A percentile compares a stretch with the other conserved stretches of the same genome.
Evolutionary conservation across 2,113 vertebrate genomes (phyloP).

Genomic region (Corythornis madagascariensis): DNA sequence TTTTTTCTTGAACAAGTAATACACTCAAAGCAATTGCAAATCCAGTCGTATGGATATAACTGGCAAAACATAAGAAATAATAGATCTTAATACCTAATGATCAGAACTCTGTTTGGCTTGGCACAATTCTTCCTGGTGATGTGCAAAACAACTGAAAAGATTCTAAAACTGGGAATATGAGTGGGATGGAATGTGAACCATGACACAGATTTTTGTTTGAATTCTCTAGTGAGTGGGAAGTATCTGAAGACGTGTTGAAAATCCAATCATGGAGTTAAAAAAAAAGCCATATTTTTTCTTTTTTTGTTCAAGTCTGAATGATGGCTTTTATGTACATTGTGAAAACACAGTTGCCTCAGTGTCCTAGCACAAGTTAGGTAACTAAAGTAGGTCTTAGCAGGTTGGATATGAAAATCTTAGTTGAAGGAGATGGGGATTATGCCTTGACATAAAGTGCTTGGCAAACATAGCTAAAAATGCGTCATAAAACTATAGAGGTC

Average conservation of each 20-base stretch:
- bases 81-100: background rate
- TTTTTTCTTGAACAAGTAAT: background rate
- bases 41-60: background rate
- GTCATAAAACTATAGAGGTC: background rate
- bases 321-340: background rate
- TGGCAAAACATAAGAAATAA: background rate
- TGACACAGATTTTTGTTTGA: background rate
- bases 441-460: background rate
- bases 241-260: background rate
- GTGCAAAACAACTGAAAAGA: background rate
- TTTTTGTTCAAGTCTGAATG: background rate
- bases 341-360: background rate
- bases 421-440: background rate
- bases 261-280: background rate
- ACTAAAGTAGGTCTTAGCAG: background rate
- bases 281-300: background rate
- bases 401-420: background rate
- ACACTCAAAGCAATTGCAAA: background rate
- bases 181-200: constrained; percentile 16
- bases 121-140: background rate
- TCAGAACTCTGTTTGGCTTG: background rate
- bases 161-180: background rate
- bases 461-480: background rate
- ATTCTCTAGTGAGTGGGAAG: constrained; percentile 23
- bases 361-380: background rate